These are phyloP conservation scores for Mimumesa dahlbomi DNA, from an alignment of 2,888 invertebrate species.

Conservation along the genomic window DNA sequence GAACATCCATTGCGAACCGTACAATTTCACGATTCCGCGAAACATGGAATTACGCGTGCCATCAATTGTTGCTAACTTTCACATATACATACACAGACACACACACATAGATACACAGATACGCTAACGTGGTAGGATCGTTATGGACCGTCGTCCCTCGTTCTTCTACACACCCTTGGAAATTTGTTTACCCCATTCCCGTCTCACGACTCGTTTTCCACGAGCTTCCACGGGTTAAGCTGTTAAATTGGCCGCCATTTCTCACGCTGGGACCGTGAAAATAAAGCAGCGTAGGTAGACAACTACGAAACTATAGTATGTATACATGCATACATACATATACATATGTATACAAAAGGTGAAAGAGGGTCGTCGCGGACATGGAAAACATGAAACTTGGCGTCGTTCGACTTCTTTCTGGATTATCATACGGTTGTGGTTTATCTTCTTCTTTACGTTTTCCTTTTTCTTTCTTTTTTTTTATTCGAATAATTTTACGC, in stretches of 20 bases:
- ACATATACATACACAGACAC: slow-evolving; percentile 7
- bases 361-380: no score
- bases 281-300: slow-evolving; percentile 8
- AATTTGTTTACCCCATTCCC: slow-evolving; percentile 38
- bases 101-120: no score
- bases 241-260: slow-evolving; percentile 42
- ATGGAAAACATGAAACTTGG: not conserved
- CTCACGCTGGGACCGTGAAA: slow-evolving; percentile 29
- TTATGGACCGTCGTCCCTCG: no score
- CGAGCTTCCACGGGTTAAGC: slow-evolving; percentile 29
- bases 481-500: not conserved
- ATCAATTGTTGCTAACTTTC: slow-evolving; percentile 28
- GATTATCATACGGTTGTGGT: no score
- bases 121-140: no score
- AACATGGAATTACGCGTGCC: no score
- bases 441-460: not conserved
- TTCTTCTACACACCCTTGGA: slow-evolving; percentile 12
- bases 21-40: no score
- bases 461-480: not conserved
- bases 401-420: no score
- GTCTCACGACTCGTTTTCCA: slow-evolving; percentile 22
- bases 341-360: not conserved
- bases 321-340: not conserved
- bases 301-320: not conserved
- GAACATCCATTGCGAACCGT: no score